Evolutionary conservation across 2,888 invertebrate species (phyloP), one percentile per base, ranked within the genome.

Genomic region (Nemoura dubitans): DNA sequence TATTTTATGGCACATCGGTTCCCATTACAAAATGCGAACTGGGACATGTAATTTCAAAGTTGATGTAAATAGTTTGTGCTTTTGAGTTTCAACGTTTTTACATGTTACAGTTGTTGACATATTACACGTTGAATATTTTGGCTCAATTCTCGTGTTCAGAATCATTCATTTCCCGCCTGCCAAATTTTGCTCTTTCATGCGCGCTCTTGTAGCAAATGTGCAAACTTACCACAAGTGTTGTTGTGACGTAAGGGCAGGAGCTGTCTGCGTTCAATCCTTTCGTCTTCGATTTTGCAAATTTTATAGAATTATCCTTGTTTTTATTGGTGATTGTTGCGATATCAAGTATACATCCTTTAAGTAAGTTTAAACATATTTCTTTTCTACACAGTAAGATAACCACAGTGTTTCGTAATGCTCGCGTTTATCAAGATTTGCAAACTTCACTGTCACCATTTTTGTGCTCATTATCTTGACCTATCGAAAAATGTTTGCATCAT

Each of bases 401-500:
- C 21, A 59, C 59, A 59, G 14, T 21, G 14, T 59, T 59, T n/a
- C 3, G 21, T 1, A 10, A 59, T 59, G 59, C 14, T 59, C 59
- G n/a, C n/a, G 59, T 21, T 36, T 36, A 59, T 59, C 21, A 16
- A 59, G 59, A 3, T 59, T 10, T 21, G 21, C 59, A 21, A 59
- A 59, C 14, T 16, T 59, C 14, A 21, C 59, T 59, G 59, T 59
- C 59, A 59, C 59, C 21, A 1, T 21, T 21, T 10, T 21, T 59
- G 59, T 59, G 59, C 59, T 59, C 59, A 59, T 59, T 59, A 59
- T 59, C 59, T 59, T 59, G 59, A 59, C 59, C 59, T 59, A 59
- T 59, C 59, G 3, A 10, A 59, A 59, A 59, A 59, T 59, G 14
- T 59, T 59, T 59, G 10, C 16, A 21, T 16, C 21, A 59, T 59